Percentiles rank a stretch among this genome's conserved stretches.
These are phyloP conservation scores for Hippocampus comes DNA, from an alignment of 2,113 vertebrate species.

Conservation along the genomic window DNA sequence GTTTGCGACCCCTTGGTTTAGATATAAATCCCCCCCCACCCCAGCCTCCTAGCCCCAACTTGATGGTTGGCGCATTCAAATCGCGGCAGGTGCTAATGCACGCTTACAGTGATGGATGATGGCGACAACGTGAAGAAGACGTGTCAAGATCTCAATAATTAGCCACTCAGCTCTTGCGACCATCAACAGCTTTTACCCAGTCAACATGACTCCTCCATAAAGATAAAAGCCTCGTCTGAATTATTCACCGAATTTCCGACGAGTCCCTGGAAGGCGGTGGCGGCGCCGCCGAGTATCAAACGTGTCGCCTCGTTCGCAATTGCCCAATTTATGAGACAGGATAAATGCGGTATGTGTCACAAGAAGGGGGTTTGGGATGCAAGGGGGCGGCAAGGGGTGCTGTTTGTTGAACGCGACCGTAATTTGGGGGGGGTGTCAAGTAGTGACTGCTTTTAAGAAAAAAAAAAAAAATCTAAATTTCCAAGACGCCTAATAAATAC, in stretches of 20 bases:
- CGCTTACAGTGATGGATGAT: slow-evolving; percentile 72
- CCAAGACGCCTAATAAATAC: neutral
- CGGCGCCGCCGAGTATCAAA: neutral
- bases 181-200: slow-evolving; percentile 48
- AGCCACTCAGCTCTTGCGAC: slow-evolving; percentile 58
- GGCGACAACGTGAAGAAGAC: slow-evolving; percentile 55
- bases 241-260: slow-evolving; percentile 22
- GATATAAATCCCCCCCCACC: no score
- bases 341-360: slow-evolving; percentile 1
- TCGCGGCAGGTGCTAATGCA: slow-evolving; percentile 60
- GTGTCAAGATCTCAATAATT: slow-evolving; percentile 74
- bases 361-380: neutral
- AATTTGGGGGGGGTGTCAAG: neutral
- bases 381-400: no score
- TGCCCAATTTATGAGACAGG: neutral
- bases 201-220: slow-evolving; percentile 29
- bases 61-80: neutral
- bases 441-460: neutral
- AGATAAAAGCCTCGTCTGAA: slow-evolving; percentile 26
- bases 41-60: no score
- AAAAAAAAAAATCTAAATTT: neutral
- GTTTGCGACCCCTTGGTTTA: neutral
- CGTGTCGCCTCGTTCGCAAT: neutral
- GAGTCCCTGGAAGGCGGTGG: slow-evolving; percentile 20
- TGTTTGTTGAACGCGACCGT: neutral